Conservation (phyloP, 1,140 invertebrate species). For the Pemphigus obesinymphae region DNA sequence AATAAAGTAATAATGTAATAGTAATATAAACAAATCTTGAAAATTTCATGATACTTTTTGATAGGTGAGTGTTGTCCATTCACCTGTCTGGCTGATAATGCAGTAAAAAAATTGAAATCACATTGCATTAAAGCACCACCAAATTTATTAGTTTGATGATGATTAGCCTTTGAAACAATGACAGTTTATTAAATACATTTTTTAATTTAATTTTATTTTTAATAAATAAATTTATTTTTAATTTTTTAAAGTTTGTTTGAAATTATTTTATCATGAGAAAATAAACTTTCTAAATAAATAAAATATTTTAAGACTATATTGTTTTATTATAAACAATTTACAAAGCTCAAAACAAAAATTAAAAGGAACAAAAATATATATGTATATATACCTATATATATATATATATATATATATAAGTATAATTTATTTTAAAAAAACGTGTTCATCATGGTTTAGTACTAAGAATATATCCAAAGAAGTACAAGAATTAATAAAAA, state of each 20-base stretch:
- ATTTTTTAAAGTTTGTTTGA: too few relatives aligned
- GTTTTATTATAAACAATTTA: too few relatives aligned
- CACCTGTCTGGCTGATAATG: background rate
- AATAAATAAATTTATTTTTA: too few relatives aligned
- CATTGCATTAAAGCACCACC: background rate
- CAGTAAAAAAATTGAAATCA: background rate
- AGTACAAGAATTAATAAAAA: background rate
- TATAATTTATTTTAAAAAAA: background rate
- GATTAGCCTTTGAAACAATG: background rate
- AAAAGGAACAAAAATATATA: too few relatives aligned
- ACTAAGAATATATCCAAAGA: background rate
- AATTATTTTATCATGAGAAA: too few relatives aligned
- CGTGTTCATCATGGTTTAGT: background rate
- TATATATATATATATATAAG: too few relatives aligned
- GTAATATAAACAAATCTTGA: background rate
- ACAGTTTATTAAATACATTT: background rate
- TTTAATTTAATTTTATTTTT: too few relatives aligned
- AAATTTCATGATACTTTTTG: background rate
- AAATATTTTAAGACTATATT: too few relatives aligned
- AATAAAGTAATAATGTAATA: background rate
- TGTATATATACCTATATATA: too few relatives aligned
- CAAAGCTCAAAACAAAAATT: too few relatives aligned
- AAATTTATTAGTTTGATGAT: too few relatives aligned
- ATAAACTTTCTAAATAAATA: too few relatives aligned
- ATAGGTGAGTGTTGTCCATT: background rate